Base-by-base conservation (phyloP, 2,113 vertebrate species). In the Myocastor coypus region DNA sequence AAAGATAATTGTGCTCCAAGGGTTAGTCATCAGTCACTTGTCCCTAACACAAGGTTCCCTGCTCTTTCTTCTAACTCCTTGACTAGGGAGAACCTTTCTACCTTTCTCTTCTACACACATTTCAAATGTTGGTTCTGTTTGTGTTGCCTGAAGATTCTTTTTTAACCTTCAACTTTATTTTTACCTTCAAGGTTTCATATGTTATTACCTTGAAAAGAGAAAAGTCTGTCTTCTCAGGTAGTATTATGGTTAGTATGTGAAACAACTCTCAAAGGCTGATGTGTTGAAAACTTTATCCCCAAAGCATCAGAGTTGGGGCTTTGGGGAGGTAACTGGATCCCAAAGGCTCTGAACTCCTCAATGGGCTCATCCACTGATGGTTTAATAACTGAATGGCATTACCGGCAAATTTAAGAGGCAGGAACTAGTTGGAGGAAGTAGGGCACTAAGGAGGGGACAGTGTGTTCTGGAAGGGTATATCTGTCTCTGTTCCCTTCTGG, bases 1-100 rank as follows among this genome's bases (percentile, higher is more conserved):
- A 61, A 14, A 91, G 89, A 97, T 63, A 89, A 71, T 5, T 81
- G 82, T 77, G 82, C 90, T 95, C 75, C 55, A 63, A 68, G 84
- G 42, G 22, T 59, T 92, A 87, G 82, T 61, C 87, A 69, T 11
- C 52, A 80, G 84, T 42, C 77, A 50, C 42, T 80, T 63, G 86
- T 88, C 26, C 71, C 92, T 55, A 28, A 42, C 55, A 37, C 5
- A 73, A 82, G 19, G 30, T 12, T 84, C 28, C 34, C 71, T 30
- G 19, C 34, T 91, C 50, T 73, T 83, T 4, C 20, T 24, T 63
- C 64, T 46, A 6, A 19, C 59, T 80, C 13, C 37, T 77, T 83
- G 80, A 22, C 14, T 46, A 52, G 19, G 32, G 46, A 75, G 11
- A 82, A 14, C 14, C 14, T 14, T 55, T 40, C n/a, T 77, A 10